Evolutionary conservation across 2,888 invertebrate genomes (phyloP).

Genomic region (Drosophila pseudotalamancana): DNA sequence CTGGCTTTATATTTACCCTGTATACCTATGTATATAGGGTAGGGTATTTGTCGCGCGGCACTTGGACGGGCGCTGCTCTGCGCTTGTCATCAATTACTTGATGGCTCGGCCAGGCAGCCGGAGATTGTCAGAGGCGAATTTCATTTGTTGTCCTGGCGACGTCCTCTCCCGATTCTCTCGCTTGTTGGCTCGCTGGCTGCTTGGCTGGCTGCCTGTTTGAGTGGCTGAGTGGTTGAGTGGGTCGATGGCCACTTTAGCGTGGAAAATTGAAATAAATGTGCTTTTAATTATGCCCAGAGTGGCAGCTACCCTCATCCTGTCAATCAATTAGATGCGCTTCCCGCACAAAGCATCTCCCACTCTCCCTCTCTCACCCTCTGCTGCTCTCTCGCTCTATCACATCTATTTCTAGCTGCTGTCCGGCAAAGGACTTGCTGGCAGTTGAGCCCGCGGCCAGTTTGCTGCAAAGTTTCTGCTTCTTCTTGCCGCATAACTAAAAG

Average conservation of each 20-base stretch:
- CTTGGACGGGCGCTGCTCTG: constrained; percentile 1
- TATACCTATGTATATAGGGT: neutral
- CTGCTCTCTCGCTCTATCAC: neutral
- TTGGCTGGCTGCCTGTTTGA: neutral
- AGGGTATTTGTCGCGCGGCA: constrained; percentile 4
- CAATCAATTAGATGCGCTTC: constrained; percentile 67
- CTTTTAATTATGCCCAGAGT: constrained; percentile 68
- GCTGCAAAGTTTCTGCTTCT: constrained; percentile 9
- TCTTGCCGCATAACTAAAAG: constrained; percentile 68
- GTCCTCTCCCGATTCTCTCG: constrained; percentile 16
- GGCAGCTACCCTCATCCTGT: constrained; percentile 52
- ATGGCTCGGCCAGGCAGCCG: constrained; percentile 38
- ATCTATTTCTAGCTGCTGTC: neutral
- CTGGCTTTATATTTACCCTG: neutral
- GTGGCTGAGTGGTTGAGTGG: constrained; percentile 35
- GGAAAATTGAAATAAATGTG: constrained; percentile 73
- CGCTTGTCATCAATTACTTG: constrained; percentile 49
- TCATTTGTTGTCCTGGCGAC: constrained; percentile 54
- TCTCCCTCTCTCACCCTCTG: too few relatives aligned
- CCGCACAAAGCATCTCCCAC: constrained; percentile 5
- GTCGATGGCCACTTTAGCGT: constrained; percentile 62
- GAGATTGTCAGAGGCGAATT: constrained; percentile 50
- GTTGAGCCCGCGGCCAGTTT: constrained; percentile 32
- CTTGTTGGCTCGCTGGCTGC: neutral
- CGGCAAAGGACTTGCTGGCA: constrained; percentile 19